A percentile compares a stretch with the other conserved stretches of the same genome.
These are phyloP conservation scores for Oxygymnocypris stewartii DNA, from an alignment of 2,113 vertebrate species.

Conservation along the genomic window DNA sequence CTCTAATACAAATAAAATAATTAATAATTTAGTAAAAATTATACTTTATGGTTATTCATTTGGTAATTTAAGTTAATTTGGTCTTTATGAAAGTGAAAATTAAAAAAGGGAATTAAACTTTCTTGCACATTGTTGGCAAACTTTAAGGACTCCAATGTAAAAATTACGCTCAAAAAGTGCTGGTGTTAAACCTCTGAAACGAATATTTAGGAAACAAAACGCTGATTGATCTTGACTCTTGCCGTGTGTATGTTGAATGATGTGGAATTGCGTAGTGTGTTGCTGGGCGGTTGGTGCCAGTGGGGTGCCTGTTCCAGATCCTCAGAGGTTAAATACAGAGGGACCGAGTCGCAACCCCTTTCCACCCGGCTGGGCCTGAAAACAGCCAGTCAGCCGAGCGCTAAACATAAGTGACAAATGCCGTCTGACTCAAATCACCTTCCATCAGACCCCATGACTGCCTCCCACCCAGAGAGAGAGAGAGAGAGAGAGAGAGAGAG, in stretches of 20 bases:
- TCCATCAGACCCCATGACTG: constrained; percentile 74
- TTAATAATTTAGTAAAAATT: too few relatives aligned
- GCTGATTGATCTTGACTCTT: not conserved
- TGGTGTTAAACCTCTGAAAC: not conserved
- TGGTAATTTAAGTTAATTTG: too few relatives aligned
- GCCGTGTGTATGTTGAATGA: not conserved
- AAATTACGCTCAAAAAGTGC: not conserved
- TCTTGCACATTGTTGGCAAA: too few relatives aligned
- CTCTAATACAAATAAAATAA: too few relatives aligned
- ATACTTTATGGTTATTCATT: too few relatives aligned
- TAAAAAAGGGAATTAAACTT: too few relatives aligned
- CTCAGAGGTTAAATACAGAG: constrained; percentile 58
- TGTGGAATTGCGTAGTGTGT: constrained; percentile 20
- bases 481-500: constrained; percentile 15
- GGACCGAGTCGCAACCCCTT: constrained; percentile 62
- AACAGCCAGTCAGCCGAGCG: constrained; percentile 69
- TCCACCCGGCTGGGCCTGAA: constrained; percentile 70
- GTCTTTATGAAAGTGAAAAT: too few relatives aligned
- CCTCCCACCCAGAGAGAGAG: constrained; percentile 38
- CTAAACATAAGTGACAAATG: constrained; percentile 76
- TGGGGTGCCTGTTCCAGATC: constrained; percentile 36
- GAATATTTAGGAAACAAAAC: not conserved
- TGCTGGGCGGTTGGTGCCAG: constrained; percentile 29
- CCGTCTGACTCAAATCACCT: constrained; percentile 78
- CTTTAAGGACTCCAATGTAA: not conserved